Evolutionary conservation across 2,888 invertebrate species (phyloP), one percentile per base, ranked within the genome.

Genomic region (Toxonevra muliebris): DNA sequence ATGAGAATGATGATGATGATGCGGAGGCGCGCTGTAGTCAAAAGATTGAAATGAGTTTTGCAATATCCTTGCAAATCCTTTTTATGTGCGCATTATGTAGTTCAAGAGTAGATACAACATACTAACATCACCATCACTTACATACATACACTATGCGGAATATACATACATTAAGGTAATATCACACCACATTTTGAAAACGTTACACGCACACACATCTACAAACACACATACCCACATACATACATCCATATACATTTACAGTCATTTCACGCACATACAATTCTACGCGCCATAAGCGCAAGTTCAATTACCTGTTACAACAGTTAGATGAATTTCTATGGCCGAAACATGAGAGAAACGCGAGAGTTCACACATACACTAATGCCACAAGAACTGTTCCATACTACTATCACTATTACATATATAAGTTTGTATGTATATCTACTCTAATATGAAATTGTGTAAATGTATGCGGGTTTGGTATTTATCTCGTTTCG

Each of bases 321-420:
- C 81, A 80, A 65, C 65, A 50, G 80, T 82, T 82, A 83, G 82
- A 81, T 82, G 83, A 81, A 83, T 81, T 82, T 82, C 81, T 82
- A 82, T 79, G 78, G 80, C 80, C 80, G 75, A 74, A 73, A 80
- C 80, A 80, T 80, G 81, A 75, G 75, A 64, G 71, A 60, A 72
- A 72, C 68, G 72, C 61, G 30, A 2, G 30, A 30, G 30, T 7
- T 30, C 30, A 30, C 30, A 30, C 30, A 7, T 7, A 30, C 30
- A 30, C 30, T 30, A 30, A 30, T 30, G 7, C 30, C 30, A 4
- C 30, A 30, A 30, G 2, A 30, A 30, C 30, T 30, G 30, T 30
- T 30, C 30, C 30, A 2, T 30, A 30, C 7, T 30, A 30, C 30
- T 30, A 30, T 7, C 7, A 30, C 30, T 30, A 30, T 7, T 30